Base-by-base conservation (phyloP, 2,888 invertebrate genomes). In the Pachycephus smyrnensis region DNA sequence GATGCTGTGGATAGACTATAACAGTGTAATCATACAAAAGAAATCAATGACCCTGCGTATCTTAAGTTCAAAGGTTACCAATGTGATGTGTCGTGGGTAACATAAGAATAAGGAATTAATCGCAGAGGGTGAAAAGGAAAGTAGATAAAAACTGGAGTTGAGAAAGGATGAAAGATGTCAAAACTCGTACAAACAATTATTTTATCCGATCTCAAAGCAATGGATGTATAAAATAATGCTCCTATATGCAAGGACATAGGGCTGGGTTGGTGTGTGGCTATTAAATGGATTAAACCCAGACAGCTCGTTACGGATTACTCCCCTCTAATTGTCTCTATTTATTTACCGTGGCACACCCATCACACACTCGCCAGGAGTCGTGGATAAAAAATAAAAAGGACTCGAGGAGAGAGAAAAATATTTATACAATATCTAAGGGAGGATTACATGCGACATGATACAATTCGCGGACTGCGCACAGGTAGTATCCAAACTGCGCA, bases 241-340 rank as follows among this genome's bases (percentile, higher is more conserved):
- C 15, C 9, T 6, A 23, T 23, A 55, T 55, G 23, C 1, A 9
- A 23, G 23, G 9, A 55, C 55, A 23, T 2, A 55, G 55, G 55
- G 23, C 55, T 9, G 55, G 55, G 55, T 9, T 55, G 23, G 71
- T 76, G 77, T 30, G 71, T 37, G 32, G 75, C 68, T 75, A 80
- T 82, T 82, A 81, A 75, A 40, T 35, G 69, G 80, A 83, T 83
- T 75, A 77, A 80, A 73, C 73, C 36, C 37, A 33, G 32, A 6
- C 71, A 71, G 31, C 75, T 37, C 55, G 74, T 74, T 76, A 71
- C 71, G 71, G 71, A 33, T 71, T 71, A 71, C 33, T 71, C 30
- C 31, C 32, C 33, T 33, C 33, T 33, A 71, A 71, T 71, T 71
- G 71, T 71, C 71, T 69, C 32, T 71, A 12, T 71, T 55, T 23